phyloP scores from a whole-genome alignment of 2,888 invertebrate species.

The Agrilus cyanescens region DNA sequence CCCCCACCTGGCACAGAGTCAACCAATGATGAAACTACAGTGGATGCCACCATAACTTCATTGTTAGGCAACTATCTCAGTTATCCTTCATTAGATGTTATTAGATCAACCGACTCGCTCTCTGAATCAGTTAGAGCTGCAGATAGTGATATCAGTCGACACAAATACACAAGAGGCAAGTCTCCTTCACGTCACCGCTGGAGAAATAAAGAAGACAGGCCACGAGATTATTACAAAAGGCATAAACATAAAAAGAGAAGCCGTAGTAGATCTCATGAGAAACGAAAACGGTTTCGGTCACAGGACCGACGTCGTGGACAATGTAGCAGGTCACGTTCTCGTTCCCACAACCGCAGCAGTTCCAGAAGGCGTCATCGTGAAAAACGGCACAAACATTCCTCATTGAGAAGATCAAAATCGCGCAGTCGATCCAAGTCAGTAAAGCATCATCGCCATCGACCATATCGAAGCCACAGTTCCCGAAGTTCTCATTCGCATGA shows the following conservation, averaged over 20 bases:
- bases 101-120: constrained; percentile 11
- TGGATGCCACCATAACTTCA: neutral
- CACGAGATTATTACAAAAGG: constrained; percentile 15
- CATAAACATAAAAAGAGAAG: constrained; percentile 10
- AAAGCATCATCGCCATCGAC: constrained; percentile 2
- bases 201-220: constrained; percentile 15
- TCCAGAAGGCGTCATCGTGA: constrained; percentile 9
- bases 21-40: constrained; percentile 12
- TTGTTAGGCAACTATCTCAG: neutral
- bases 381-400: constrained; percentile 10
- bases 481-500: constrained; percentile 16
- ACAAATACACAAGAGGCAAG: too few species aligned
- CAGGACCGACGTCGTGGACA: constrained; percentile 8
- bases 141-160: too few species aligned
- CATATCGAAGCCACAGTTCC: constrained; percentile 10
- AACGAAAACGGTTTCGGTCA: neutral
- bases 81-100: constrained; percentile 10
- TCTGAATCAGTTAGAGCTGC: neutral
- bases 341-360: constrained; percentile 8
- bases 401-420: constrained; percentile 4
- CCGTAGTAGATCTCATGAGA: neutral
- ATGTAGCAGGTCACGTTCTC: constrained; percentile 17
- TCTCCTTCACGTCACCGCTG: constrained; percentile 12
- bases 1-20: constrained; percentile 34
- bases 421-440: constrained; percentile 12